A percentile compares a stretch with the other conserved stretches of the same genome.
These are phyloP conservation scores for Leucophenga varia DNA, from an alignment of 1,140 invertebrate species.

Conservation along the genomic window DNA sequence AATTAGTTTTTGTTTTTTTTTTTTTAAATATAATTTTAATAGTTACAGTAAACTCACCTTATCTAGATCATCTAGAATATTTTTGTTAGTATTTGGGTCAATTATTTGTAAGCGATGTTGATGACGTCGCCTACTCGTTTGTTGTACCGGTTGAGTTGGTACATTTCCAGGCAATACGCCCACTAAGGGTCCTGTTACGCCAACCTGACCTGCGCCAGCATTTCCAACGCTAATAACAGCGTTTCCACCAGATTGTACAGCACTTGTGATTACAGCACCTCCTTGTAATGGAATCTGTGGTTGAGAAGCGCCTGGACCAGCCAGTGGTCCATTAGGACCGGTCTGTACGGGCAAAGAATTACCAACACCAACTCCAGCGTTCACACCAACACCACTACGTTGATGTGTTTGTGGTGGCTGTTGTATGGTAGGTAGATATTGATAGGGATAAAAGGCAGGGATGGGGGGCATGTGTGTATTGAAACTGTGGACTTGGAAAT, in stretches of 20 bases:
- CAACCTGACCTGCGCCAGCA: slow-evolving; percentile 28
- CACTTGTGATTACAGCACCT: slow-evolving; percentile 32
- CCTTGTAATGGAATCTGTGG: slow-evolving; percentile 17
- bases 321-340: slow-evolving; percentile 35
- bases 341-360: slow-evolving; percentile 36
- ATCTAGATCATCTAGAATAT: slow-evolving; percentile 48
- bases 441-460: slow-evolving; percentile 31
- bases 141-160: slow-evolving; percentile 24
- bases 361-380: slow-evolving; percentile 34
- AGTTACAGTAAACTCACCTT: slow-evolving; percentile 24
- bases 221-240: slow-evolving; percentile 31
- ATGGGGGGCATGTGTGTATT: slow-evolving; percentile 29
- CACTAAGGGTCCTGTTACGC: slow-evolving; percentile 32
- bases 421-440: slow-evolving; percentile 31
- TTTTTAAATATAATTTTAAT: slow-evolving; percentile 2
- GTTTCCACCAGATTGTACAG: slow-evolving; percentile 34
- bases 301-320: slow-evolving; percentile 29
- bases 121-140: slow-evolving; percentile 31
- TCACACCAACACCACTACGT: slow-evolving; percentile 32
- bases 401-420: slow-evolving; percentile 36
- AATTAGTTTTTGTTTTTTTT: neutral
- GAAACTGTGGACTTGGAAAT: slow-evolving; percentile 32
- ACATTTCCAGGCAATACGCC: slow-evolving; percentile 31
- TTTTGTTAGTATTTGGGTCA: slow-evolving; percentile 42
- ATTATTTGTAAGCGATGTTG: slow-evolving; percentile 45